Evolutionary conservation across 2,888 invertebrate species (phyloP), one percentile per base, ranked within the genome.

Genomic region (Eudasyphora cyanicolor): DNA sequence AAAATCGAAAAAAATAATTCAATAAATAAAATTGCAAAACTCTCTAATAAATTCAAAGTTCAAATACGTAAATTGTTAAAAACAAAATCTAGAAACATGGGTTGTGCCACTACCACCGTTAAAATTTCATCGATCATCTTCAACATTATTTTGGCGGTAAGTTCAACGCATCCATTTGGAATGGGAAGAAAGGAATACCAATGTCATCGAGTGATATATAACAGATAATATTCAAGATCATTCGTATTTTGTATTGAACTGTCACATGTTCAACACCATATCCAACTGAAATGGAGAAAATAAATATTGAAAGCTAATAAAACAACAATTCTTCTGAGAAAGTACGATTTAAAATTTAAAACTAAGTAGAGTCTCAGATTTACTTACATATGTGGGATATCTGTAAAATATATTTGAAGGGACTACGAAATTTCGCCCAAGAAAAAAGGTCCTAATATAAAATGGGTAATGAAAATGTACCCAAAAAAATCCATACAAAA

Each of bases 141-240:
- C 82, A 89, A 91, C 86, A 87, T 87, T 76, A 86, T 91, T 87
- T 86, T 91, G 87, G 89, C 91, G 90, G 90, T 90, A 88, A 90
- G 90, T 88, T 79, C 64, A 17, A 29, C 24, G 29, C 10, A 24
- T 24, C 42, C n/a, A n/a, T n/a, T n/a, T n/a, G n/a, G n/a, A n/a
- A n/a, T n/a, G 1, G 3, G 60, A 6, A 14, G 60, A 2, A 60
- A 8, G 27, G 35, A 32, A 12, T 10, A 62, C 29, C 57, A 62
- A 60, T 14, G 6, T 12, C 17, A 19, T 49, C 45, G n/a, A 17
- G n/a, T 8, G 19, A 32, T 32, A 19, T 19, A 49, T 27, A 24
- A 57, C 38, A 17, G 35, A 29, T 27, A 27, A 19, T 8, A 27
- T 27, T 51, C 3, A 35, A 62, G 62, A 62, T 17, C 62, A 62